phyloP scores from a whole-genome alignment of 1,140 invertebrate genomes.

The Aphelenchoides avenae region DNA sequence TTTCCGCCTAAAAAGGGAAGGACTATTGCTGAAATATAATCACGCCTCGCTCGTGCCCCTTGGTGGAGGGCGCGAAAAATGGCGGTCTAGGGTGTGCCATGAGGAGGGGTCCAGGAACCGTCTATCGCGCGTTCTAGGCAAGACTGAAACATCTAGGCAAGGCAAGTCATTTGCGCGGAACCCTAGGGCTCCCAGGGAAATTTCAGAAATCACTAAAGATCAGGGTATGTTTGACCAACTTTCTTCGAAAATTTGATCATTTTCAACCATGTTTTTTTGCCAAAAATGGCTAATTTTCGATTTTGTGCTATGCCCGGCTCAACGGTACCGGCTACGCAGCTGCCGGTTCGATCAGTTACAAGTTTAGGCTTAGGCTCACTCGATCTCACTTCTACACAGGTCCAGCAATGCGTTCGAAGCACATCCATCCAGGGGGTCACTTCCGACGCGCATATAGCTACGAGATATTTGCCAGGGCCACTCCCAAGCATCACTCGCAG shows the following conservation, averaged over 20 bases:
- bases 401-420: too few relatives aligned
- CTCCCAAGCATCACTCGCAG: too few relatives aligned
- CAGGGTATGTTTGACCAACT: not conserved
- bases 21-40: not conserved
- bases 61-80: not conserved
- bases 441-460: too few relatives aligned
- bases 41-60: not conserved
- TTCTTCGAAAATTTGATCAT: not conserved
- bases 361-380: too few relatives aligned
- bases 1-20: not conserved
- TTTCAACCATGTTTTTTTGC: not conserved
- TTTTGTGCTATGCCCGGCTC: too few relatives aligned
- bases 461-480: too few relatives aligned
- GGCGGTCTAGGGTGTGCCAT: not conserved
- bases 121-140: not conserved
- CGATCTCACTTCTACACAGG: too few relatives aligned
- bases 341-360: too few relatives aligned
- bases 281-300: not conserved
- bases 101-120: not conserved
- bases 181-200: too few relatives aligned
- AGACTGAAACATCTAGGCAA: not conserved
- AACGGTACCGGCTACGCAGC: too few relatives aligned
- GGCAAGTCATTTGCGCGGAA: too few relatives aligned
- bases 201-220: not conserved
- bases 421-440: too few relatives aligned